Conservation (phyloP, 2,888 invertebrate genomes). For the Megamerina dolium region DNA sequence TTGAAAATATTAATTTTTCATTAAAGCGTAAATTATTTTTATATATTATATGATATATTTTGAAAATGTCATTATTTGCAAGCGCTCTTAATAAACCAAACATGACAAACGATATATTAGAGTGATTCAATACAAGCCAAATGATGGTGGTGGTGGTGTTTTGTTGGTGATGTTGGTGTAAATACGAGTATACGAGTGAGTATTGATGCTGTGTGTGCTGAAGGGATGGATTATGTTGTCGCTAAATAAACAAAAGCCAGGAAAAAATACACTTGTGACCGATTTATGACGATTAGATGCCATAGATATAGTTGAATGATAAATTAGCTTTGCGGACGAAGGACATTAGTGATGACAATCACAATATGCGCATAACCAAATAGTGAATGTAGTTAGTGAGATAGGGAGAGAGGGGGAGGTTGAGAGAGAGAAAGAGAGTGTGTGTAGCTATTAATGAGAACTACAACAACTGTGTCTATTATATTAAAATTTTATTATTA, state of each 20-base stretch:
- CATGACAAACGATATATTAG: constrained; percentile 14
- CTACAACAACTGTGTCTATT: constrained; percentile 8
- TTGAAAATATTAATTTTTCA: too few species aligned
- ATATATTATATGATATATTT: too few species aligned
- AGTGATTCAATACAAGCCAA: background rate
- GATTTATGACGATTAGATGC: constrained; percentile 4
- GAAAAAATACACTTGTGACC: constrained; percentile 18
- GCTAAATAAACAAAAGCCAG: constrained; percentile 24
- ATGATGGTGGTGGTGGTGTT: constrained; percentile 18
- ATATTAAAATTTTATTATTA: too few species aligned
- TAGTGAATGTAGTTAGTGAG: too few species aligned
- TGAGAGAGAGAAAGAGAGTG: too few species aligned
- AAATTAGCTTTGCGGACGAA: constrained; percentile 31
- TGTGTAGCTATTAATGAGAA: too few species aligned
- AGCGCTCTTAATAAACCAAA: constrained; percentile 15
- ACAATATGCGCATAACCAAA: constrained; percentile 15
- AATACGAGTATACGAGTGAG: background rate
- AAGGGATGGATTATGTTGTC: constrained; percentile 24
- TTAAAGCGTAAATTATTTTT: background rate
- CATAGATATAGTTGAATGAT: constrained; percentile 24
- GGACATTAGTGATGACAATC: constrained; percentile 24
- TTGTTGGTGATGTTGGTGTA: constrained; percentile 11
- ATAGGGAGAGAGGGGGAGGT: too few species aligned
- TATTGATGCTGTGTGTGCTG: constrained; percentile 7
- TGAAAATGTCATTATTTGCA: background rate